Percentiles rank a stretch among this genome's conserved stretches.
Evolutionary conservation across 2,888 invertebrate species (phyloP).

Genomic region (Pasiphila rectangulata): DNA sequence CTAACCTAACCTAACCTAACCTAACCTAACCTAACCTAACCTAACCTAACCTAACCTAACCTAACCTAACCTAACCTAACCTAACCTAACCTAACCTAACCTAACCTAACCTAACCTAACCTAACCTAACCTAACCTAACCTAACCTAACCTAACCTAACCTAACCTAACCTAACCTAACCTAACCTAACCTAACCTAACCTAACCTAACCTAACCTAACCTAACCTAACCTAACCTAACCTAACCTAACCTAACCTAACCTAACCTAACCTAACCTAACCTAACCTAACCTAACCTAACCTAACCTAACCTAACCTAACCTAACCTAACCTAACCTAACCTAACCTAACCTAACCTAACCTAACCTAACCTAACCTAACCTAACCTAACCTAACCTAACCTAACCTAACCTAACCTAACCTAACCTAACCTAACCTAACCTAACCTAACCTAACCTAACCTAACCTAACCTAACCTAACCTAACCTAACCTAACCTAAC

Average conservation of each 20-base stretch:
- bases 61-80: constrained; percentile 21
- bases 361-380: constrained; percentile 27
- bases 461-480: constrained; percentile 28
- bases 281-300: constrained; percentile 19
- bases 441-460: constrained; percentile 27
- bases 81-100: constrained; percentile 22
- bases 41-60: constrained; percentile 17
- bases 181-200: constrained; percentile 23
- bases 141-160: constrained; percentile 18
- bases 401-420: constrained; percentile 28
- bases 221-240: constrained; percentile 21
- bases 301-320: constrained; percentile 17
- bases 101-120: constrained; percentile 18
- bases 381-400: constrained; percentile 26
- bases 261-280: constrained; percentile 20
- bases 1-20: constrained; percentile 26
- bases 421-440: constrained; percentile 25
- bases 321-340: constrained; percentile 30
- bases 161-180: constrained; percentile 19
- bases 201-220: constrained; percentile 21
- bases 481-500: background rate
- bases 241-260: constrained; percentile 22
- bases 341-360: constrained; percentile 31
- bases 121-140: constrained; percentile 22
- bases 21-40: constrained; percentile 21